Percentiles rank a stretch among this genome's conserved stretches.
phyloP scores from a whole-genome alignment of 2,888 invertebrate species.

The Lithophane leautieri region DNA sequence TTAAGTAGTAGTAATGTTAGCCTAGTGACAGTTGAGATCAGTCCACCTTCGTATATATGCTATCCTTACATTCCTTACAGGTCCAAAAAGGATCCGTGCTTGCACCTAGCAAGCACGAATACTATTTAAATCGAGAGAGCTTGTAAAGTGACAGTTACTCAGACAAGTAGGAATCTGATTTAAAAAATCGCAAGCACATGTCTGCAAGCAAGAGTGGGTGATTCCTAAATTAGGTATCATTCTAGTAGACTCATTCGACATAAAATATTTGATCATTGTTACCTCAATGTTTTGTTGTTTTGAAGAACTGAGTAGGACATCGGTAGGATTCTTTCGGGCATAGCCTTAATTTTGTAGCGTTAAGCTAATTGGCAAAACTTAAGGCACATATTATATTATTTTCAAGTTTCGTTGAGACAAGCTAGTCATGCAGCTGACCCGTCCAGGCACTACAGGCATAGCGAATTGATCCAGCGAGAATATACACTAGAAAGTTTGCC shows the following conservation, averaged over 20 bases:
- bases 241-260: background rate
- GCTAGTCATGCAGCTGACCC: background rate
- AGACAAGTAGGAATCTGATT: background rate
- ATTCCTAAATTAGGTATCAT: background rate
- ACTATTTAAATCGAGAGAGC: background rate
- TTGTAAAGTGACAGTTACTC: background rate
- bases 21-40: too few relatives aligned
- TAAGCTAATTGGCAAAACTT: background rate
- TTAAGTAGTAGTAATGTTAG: background rate
- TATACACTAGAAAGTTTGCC: constrained; percentile 24
- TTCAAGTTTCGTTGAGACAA: background rate
- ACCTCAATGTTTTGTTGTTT: background rate
- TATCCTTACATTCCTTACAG: background rate
- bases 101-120: too few relatives aligned
- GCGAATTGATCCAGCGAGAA: constrained; percentile 35
- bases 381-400: too few relatives aligned
- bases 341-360: background rate
- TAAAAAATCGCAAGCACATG: background rate
- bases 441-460: background rate
- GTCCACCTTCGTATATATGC: background rate
- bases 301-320: too few relatives aligned
- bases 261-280: background rate
- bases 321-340: background rate
- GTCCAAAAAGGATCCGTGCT: too few relatives aligned
- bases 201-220: too few relatives aligned